A percentile compares a stretch with the other conserved stretches of the same genome.
phyloP scores from a whole-genome alignment of 2,888 invertebrate species.

The Cryptosula pallasiana region DNA sequence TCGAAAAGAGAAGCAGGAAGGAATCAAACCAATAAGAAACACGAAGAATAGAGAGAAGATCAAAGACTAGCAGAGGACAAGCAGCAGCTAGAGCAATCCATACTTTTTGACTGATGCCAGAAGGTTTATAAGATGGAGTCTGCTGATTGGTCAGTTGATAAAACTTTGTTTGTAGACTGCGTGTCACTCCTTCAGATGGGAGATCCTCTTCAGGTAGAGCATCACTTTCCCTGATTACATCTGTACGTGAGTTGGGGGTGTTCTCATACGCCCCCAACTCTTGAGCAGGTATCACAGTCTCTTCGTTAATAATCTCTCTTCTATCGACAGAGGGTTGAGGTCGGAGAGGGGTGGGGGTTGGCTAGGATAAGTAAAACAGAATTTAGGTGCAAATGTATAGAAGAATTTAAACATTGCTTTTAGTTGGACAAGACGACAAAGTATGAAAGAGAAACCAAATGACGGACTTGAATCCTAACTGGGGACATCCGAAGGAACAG shows the following conservation, averaged over 20 bases:
- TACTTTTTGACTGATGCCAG: constrained; percentile 20
- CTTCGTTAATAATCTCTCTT: neutral
- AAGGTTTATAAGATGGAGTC: neutral
- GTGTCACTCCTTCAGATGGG: constrained; percentile 9
- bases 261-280: constrained; percentile 8
- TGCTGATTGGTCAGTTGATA: constrained; percentile 3
- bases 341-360: constrained; percentile 4
- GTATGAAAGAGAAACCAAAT: no score
- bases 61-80: no score
- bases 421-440: no score
- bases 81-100: neutral
- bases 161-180: neutral
- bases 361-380: no score
- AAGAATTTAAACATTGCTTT: no score
- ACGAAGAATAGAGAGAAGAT: no score
- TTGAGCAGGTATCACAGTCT: constrained; percentile 18
- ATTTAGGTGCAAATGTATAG: no score
- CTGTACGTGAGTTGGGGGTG: neutral
- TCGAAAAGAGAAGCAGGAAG: no score
- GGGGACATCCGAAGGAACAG: no score
- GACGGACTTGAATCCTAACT: no score
- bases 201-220: neutral
- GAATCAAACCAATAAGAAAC: no score
- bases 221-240: constrained; percentile 21
- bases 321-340: neutral